Evolutionary conservation across 2,797 vertebrate species (phyloP).

Genomic region (Crocodylus rhombifer): DNA sequence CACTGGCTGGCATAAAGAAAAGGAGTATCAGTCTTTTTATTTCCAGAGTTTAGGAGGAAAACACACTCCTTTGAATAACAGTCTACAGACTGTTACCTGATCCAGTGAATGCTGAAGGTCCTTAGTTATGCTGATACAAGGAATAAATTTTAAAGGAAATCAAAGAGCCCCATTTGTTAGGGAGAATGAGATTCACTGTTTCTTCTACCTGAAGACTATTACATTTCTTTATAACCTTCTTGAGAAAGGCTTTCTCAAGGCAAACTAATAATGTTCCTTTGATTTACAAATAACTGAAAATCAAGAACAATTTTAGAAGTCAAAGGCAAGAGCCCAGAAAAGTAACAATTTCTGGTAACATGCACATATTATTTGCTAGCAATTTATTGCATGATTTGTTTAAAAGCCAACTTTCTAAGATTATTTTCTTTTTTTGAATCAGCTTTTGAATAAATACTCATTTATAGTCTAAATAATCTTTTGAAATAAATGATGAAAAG

Average conservation of each 20-base stretch:
- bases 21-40: neutral
- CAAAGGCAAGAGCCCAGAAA: neutral
- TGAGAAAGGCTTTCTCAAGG: neutral
- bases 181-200: neutral
- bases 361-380: neutral
- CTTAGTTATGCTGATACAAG: neutral
- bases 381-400: neutral
- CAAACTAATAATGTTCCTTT: neutral
- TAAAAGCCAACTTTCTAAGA: neutral
- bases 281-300: neutral
- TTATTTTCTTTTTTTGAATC: neutral
- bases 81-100: rapidly evolving
- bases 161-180: neutral
- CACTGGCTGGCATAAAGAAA: neutral
- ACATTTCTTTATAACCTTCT: neutral
- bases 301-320: neutral
- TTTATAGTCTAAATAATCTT: neutral
- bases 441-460: neutral
- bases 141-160: neutral
- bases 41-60: neutral
- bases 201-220: neutral
- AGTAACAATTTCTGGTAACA: neutral
- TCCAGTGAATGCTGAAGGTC: neutral
- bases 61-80: neutral
- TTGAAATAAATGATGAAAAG: neutral